Base-by-base conservation (phyloP, 1,140 invertebrate genomes). In the Ephestia elutella region DNA sequence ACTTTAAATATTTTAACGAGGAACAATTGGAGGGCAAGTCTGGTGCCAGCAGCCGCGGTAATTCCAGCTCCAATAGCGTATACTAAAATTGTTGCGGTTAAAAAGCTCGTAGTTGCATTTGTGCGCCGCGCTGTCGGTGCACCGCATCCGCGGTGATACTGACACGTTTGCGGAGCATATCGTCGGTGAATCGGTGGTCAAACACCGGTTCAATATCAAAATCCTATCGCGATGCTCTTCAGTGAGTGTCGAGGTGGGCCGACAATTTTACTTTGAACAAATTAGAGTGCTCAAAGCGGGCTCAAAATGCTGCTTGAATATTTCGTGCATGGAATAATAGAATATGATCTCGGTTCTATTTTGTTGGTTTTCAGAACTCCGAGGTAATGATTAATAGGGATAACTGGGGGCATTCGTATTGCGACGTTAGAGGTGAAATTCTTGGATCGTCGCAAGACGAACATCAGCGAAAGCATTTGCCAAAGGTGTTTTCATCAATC, bases 41-140 rank as follows among this genome's bases (percentile, higher is more conserved):
- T 95, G 93, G 93, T 94, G 93, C 93, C 93, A 95, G 94, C 94
- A 93, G 93, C 93, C 92, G 94, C 94, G 94, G 94, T 95, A 95
- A 96, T 94, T 95, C 94, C 93, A 94, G 93, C 94, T 95, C 93
- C 93, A 94, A 93, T 93, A 95, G 93, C 93, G 92, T 94, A 95
- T 94, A 95, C 93, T 94, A 93, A 94, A 92, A 92, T 94, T 93
- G 92, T 93, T 94, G 93, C 92, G 90, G 92, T 93, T 92, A 92
- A 93, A 93, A 93, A 92, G 92, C 91, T 92, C 91, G 91, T 92
- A 92, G 91, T 92, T 91, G 91, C 90, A 53, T 53, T 53, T 53
- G 50, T 53, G 50, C 50, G 50, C 50, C 50, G 50, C 50, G 50
- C 50, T 53, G 50, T 53, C 50, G 50, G 50, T 53, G 50, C 50